These are phyloP conservation scores for Salvator merianae DNA, from an alignment of 2,113 vertebrate genomes.

Conservation along the genomic window DNA sequence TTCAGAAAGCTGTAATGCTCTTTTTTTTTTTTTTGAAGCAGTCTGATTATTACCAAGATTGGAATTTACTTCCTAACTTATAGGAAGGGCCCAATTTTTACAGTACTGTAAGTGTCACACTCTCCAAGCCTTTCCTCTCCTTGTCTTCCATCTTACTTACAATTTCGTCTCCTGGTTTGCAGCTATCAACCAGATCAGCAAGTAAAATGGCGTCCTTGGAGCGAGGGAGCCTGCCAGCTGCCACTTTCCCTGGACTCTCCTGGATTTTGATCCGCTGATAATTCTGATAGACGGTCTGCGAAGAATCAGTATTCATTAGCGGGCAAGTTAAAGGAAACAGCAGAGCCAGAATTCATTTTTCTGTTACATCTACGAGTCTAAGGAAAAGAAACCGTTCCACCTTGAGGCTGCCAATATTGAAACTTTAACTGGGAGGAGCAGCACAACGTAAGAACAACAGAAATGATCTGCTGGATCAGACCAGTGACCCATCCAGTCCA, in stretches of 20 bases:
- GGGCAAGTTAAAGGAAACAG: background rate
- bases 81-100: background rate
- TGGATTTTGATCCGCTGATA: constrained; percentile 98
- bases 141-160: constrained; percentile 72
- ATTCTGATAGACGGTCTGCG: constrained; percentile 95
- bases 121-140: fast-evolving
- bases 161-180: constrained; percentile 96
- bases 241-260: constrained; percentile 95
- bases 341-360: fast-evolving
- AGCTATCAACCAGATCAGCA: constrained; percentile 92
- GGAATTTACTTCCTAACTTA: background rate
- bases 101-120: background rate
- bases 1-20: background rate
- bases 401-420: background rate
- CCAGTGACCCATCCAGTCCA: no score
- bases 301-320: background rate
- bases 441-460: background rate
- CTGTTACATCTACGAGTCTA: background rate
- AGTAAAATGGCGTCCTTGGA: constrained; percentile 97
- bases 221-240: constrained; percentile 91
- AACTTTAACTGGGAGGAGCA: background rate
- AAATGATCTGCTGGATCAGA: no score
- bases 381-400: background rate
- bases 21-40: no score
- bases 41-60: background rate